Evolutionary conservation across 2,113 vertebrate species (phyloP).

Genomic region (Hippolais icterina): DNA sequence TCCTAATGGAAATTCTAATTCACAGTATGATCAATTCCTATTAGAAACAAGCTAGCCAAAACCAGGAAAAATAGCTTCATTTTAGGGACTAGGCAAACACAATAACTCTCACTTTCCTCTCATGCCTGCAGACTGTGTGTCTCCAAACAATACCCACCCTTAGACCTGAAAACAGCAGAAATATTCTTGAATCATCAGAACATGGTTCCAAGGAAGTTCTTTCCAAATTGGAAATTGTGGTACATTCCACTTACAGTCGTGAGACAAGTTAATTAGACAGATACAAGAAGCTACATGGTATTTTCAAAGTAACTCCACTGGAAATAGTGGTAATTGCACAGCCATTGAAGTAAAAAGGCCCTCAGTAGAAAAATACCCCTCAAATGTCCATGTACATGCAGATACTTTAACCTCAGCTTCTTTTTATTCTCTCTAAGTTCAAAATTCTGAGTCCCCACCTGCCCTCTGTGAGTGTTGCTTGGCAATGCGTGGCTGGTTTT

Average conservation of each 20-base stretch:
- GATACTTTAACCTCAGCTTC: background rate
- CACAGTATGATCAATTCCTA: background rate
- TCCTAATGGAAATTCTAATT: constrained; percentile 14
- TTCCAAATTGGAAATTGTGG: constrained; percentile 48
- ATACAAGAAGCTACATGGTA: constrained; percentile 55
- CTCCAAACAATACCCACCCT: background rate
- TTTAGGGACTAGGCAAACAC: background rate
- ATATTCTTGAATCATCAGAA: background rate
- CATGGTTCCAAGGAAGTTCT: background rate
- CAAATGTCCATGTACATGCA: background rate
- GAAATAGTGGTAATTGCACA: constrained; percentile 55
- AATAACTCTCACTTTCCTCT: constrained; percentile 1
- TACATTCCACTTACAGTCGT: constrained; percentile 48
- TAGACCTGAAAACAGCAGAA: constrained; percentile 28
- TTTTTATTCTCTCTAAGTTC: background rate
- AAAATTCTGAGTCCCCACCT: background rate
- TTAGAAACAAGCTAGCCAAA: constrained; percentile 28
- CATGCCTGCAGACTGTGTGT: background rate
- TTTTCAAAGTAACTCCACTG: constrained; percentile 57
- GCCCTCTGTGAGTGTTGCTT: background rate
- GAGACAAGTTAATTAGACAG: constrained; percentile 74
- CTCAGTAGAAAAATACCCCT: constrained; percentile 40
- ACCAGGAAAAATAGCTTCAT: background rate
- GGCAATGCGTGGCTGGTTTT: background rate
- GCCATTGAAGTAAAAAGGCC: constrained; percentile 5